A percentile compares a stretch with the other conserved stretches of the same genome.
These are phyloP conservation scores for Halcyon chelicuti DNA, from an alignment of 2,797 vertebrate genomes.

Conservation along the genomic window DNA sequence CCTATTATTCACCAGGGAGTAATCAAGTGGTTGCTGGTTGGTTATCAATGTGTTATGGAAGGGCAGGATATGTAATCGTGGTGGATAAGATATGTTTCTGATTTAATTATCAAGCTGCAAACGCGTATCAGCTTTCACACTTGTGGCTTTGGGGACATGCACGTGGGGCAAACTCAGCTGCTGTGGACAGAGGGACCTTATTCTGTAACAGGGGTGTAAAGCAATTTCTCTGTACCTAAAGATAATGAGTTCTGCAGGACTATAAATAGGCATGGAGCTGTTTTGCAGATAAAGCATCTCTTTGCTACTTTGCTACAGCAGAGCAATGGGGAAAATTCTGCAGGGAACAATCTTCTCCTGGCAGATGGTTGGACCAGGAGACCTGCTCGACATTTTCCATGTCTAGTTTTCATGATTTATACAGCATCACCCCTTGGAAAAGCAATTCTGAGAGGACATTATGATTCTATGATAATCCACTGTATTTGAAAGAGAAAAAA, in stretches of 20 bases:
- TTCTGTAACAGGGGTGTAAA: not conserved
- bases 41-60: not conserved
- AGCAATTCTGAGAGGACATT: conserved; percentile 23
- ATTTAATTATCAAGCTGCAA: not conserved
- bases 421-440: conserved; percentile 7
- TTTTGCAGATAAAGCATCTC: conserved; percentile 43
- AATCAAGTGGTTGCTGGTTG: not conserved
- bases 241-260: conserved; percentile 36
- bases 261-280: not conserved
- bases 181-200: not conserved
- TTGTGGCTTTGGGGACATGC: not conserved
- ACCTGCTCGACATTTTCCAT: conserved; percentile 7
- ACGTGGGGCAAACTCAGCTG: not conserved
- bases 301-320: not conserved
- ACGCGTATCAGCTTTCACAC: not conserved
- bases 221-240: not conserved
- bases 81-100: not conserved
- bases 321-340: conserved; percentile 22
- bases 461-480: not conserved
- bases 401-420: conserved; percentile 61
- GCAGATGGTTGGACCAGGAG: conserved; percentile 34
- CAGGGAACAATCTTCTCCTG: conserved; percentile 53
- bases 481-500: not conserved
- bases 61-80: not conserved
- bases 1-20: not conserved